phyloP scores from a whole-genome alignment of 1,140 invertebrate species.

The Scaptomyza pallida region DNA sequence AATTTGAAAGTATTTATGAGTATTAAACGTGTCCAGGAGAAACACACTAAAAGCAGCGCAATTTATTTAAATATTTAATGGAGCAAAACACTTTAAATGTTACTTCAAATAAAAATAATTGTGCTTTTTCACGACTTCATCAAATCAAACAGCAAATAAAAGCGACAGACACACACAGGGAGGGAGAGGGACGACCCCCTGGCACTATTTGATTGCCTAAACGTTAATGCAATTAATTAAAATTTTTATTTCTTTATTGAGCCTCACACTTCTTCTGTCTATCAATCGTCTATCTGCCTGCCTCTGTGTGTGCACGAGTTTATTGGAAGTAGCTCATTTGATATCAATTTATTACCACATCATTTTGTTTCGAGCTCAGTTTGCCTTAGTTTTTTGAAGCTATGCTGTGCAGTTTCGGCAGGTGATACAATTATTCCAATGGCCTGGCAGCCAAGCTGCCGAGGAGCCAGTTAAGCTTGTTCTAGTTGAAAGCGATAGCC shows the following conservation, averaged over 20 bases:
- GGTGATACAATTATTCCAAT: constrained; percentile 74
- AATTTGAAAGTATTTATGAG: constrained; percentile 51
- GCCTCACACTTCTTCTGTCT: constrained; percentile 16
- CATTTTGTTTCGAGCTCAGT: constrained; percentile 17
- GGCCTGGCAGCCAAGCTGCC: constrained; percentile 14
- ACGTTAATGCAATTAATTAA: constrained; percentile 80
- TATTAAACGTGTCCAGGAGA: constrained; percentile 13
- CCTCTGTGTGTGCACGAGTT: constrained; percentile 22
- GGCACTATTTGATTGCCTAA: constrained; percentile 77
- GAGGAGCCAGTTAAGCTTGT: constrained; percentile 72
- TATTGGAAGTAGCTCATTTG: constrained; percentile 56
- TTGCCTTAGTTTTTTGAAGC: too few species aligned
- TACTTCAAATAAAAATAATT: constrained; percentile 16
- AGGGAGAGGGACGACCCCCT: constrained; percentile 22
- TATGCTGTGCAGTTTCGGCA: constrained; percentile 25
- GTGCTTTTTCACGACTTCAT: too few species aligned
- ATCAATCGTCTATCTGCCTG: constrained; percentile 2
- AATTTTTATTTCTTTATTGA: constrained; percentile 78
- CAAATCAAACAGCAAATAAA: constrained; percentile 16
- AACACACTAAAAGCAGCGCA: neutral
- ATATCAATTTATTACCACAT: constrained; percentile 81
- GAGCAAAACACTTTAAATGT: constrained; percentile 47
- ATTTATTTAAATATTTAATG: constrained; percentile 74
- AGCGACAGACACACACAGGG: too few species aligned
- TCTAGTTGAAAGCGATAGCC: constrained; percentile 81